Evolutionary conservation across 2,797 vertebrate genomes (phyloP).

Genomic region (Muscicapa comitata): DNA sequence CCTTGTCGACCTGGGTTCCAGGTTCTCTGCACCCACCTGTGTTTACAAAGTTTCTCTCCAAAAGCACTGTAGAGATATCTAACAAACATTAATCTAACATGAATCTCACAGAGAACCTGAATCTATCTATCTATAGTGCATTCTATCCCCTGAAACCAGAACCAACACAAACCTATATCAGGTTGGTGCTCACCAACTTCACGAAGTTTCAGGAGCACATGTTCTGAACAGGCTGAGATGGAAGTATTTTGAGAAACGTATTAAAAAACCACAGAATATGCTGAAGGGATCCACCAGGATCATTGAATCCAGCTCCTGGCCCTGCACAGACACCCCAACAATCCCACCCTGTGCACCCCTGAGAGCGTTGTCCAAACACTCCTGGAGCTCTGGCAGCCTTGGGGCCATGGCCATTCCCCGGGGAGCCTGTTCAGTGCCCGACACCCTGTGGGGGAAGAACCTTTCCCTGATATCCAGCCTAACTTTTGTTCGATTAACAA

Average conservation of each 20-base stretch:
- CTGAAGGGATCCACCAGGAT: fast-evolving
- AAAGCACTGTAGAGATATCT: background rate
- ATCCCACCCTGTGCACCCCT: background rate
- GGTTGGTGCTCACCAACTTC: background rate
- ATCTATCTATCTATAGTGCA: no score
- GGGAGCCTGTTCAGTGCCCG: background rate
- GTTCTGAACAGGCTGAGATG: background rate
- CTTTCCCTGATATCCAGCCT: fast-evolving
- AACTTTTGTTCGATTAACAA: background rate
- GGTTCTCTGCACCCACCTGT: no score
- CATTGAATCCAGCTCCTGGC: fast-evolving
- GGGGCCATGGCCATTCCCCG: background rate
- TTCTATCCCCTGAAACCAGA: background rate
- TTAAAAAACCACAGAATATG: background rate
- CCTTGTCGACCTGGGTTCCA: background rate
- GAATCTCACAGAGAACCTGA: background rate
- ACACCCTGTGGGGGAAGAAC: background rate
- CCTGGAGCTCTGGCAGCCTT: background rate
- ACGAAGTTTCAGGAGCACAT: background rate
- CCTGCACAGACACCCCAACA: background rate
- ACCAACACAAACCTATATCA: background rate
- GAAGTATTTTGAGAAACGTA: background rate
- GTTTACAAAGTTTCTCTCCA: background rate
- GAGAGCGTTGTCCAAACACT: fast-evolving
- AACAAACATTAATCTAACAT: background rate